Evolutionary conservation across 2,797 vertebrate species (phyloP).

Genomic region (Synanceia verrucosa): DNA sequence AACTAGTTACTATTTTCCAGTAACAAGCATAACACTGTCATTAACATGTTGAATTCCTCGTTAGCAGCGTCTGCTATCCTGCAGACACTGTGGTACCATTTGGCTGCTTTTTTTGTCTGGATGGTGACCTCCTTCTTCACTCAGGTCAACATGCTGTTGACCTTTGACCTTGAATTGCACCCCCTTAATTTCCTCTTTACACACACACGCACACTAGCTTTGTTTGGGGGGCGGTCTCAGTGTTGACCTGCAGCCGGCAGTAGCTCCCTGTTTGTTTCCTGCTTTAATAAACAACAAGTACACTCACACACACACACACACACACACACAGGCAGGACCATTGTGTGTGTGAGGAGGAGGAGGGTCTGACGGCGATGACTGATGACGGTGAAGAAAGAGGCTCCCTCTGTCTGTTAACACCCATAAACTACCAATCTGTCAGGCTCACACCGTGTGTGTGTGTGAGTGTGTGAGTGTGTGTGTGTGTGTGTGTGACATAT

Average conservation of each 20-base stretch:
- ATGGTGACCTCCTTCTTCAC: constrained; percentile 7
- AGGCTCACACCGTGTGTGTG: constrained; percentile 37
- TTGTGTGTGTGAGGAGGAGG: constrained; percentile 43
- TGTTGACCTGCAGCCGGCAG: constrained; percentile 42
- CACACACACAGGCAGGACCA: constrained; percentile 11
- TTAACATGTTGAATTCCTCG: constrained; percentile 26
- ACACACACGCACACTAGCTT: constrained; percentile 31
- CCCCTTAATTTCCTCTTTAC: constrained; percentile 41
- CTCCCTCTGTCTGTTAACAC: constrained; percentile 76
- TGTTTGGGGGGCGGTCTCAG: constrained; percentile 43
- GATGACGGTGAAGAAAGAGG: constrained; percentile 74
- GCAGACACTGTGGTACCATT: background rate
- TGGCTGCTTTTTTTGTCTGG: background rate
- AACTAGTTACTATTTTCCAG: no score
- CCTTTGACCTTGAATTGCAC: constrained; percentile 45
- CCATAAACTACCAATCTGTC: constrained; percentile 81
- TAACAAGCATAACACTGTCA: no score
- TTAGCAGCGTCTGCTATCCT: constrained; percentile 16
- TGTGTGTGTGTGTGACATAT: constrained; percentile 38
- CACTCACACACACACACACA: constrained; percentile 6
- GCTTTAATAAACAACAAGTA: constrained; percentile 37
- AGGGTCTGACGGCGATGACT: constrained; percentile 62
- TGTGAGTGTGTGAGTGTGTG: constrained; percentile 46
- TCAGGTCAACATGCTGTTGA: constrained; percentile 57
- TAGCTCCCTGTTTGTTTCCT: constrained; percentile 49